Base-by-base conservation (phyloP, 2,797 vertebrate species). In the Malurus splendens region DNA sequence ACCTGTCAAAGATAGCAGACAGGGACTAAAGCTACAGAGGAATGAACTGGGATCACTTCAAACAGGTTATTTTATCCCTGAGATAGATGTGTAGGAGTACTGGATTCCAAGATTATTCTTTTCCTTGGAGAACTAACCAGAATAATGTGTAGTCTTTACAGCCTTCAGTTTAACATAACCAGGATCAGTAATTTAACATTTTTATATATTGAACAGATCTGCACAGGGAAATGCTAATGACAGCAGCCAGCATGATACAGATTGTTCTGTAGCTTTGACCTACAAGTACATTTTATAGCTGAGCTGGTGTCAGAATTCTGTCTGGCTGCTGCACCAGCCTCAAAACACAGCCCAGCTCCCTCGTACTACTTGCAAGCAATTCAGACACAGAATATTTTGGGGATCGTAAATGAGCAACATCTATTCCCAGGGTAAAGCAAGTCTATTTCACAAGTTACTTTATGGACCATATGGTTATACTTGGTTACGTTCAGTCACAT, bases 361-460 rank as follows among this genome's bases (percentile, higher is more conserved):
- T 93, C n/a, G 5, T 52, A 61, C 68, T 82, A 45, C 65, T 75
- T 86, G 65, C 61, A 89, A 83, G 61, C 42, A 81, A 70, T 84
- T 89, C 79, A 90, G 76, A 86, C 68, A 48, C 28, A 80, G 86
- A 90, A 89, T 91, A 90, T 87, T 94, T 82, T 72, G 90, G 81
- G 72, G 55, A 91, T 87, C 30, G 23, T 90, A 91, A 95, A 93
- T 88, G 87, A 93, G 87, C 93, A 95, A 80, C 84, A 55, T 92
- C 56, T 89, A 93, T 93, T 90, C 91, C 91, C 90, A 90, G 80
- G 84, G 78, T 93, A 94, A 94, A 74, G 86, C 72, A 90, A 94
- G 82, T 65, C 93, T 94, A 84, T 93, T 95, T 93, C 93, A 91
- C 91, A 94, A 94, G 92, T 94, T 94, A 93, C 82, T 95, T 95